Evolutionary conservation across 2,113 vertebrate genomes (phyloP), one percentile per base, ranked within the genome.

Genomic region (Leptocoma aspasia): DNA sequence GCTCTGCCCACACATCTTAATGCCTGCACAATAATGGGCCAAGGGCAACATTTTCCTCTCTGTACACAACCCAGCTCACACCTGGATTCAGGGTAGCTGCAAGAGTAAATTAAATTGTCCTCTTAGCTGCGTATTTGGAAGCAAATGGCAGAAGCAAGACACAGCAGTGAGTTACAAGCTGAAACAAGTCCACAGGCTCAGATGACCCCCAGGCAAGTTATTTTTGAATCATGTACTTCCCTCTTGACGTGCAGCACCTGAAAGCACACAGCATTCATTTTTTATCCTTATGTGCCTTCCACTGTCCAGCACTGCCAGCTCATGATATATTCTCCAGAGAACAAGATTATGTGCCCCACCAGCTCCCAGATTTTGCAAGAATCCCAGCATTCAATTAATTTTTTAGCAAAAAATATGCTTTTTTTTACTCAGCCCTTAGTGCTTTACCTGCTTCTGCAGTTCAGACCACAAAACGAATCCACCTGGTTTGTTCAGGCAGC

Each of bases 281-380:
- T 42, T 76, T 50, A 64, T 53, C 49, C 9, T 22, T 56, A 27
- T 5, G 23, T 87, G 16, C 27, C 30, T 87, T 68, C 30, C 21
- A 26, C 22, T 35, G 9, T 50, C 39, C 33, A 54, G 53, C 10
- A 8, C 54, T 61, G 22, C 18, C 66, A 93, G 39, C 42, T 73
- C 56, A 89, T 1, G 1, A 56, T 15, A n/a, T 12, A 4, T 45
- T 70, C 53, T 66, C 50, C 54, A 30, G 30, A 69, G 35, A 75
- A 80, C 17, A 70, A 70, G 27, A 31, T 6, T 39, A 20, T 0
- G 0, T 54, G 19, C 20, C 11, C 35, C 17, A 19, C 22, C 37
- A 77, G 31, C 12, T 39, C 63, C 14, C 39, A 79, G 30, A 47
- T 61, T 77, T 52, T 61, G 18, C 47, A 79, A 50, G 23, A 47